These are phyloP conservation scores for Hippocampus abdominalis DNA, from an alignment of 2,113 vertebrate genomes.

Conservation along the genomic window DNA sequence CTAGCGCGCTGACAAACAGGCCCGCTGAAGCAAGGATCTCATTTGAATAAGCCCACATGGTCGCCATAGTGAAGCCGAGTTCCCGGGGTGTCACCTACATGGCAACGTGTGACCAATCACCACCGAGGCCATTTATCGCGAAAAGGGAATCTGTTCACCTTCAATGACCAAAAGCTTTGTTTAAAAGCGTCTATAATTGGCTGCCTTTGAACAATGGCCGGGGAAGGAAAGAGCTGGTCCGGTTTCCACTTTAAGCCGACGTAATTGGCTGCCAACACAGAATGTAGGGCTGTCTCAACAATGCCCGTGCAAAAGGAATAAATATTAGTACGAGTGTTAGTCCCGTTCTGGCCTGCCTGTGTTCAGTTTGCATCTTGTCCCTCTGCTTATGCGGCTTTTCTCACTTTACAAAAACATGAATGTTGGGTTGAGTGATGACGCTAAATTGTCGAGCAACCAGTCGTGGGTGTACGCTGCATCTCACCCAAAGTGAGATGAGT, in stretches of 20 bases:
- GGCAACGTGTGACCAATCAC: background rate
- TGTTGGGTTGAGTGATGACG: background rate
- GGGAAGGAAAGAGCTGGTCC: conserved; percentile 20
- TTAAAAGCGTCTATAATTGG: conserved; percentile 67
- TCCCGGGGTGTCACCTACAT: background rate
- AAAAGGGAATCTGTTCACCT: conserved; percentile 32
- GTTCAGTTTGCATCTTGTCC: background rate
- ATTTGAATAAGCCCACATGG: background rate
- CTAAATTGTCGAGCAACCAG: background rate
- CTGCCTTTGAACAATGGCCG: conserved; percentile 49
- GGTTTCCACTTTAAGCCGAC: background rate
- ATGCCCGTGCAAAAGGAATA: background rate
- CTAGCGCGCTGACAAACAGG: conserved; percentile 28
- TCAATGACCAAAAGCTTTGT: conserved; percentile 42
- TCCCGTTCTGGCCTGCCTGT: too few species aligned
- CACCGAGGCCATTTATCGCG: conserved; percentile 26
- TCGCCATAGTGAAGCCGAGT: background rate
- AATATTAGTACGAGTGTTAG: background rate
- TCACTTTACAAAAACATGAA: background rate
- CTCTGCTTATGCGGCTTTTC: background rate
- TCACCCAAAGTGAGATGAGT: too few species aligned
- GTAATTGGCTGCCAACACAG: conserved; percentile 5
- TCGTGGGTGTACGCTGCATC: too few species aligned
- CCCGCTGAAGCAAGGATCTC: conserved; percentile 25
- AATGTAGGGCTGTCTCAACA: background rate